Percentiles rank a stretch among this genome's conserved stretches.
Evolutionary conservation across 2,797 vertebrate species (phyloP).

Genomic region (Lepilemur septentrionalis): DNA sequence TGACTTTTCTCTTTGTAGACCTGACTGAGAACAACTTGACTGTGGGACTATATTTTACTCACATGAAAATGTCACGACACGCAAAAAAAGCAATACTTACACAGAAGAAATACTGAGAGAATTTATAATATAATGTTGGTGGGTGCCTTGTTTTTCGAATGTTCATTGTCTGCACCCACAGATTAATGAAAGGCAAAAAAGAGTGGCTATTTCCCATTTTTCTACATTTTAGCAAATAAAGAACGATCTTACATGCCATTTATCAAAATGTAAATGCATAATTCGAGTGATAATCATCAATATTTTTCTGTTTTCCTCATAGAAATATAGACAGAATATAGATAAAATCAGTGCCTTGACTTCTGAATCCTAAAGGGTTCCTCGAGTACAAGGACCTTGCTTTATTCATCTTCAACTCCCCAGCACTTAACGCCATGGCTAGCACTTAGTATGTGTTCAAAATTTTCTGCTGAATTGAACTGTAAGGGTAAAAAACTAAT

Average conservation of each 20-base stretch:
- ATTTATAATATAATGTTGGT: slow-evolving; percentile 74
- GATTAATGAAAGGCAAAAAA: slow-evolving; percentile 70
- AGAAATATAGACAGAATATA: slow-evolving; percentile 35
- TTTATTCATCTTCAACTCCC: background rate
- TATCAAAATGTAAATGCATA: slow-evolving; percentile 41
- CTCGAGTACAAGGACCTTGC: background rate
- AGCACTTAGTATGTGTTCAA: background rate
- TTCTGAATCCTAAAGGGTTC: background rate
- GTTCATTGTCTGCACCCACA: slow-evolving; percentile 60
- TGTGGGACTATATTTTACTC: slow-evolving; percentile 69
- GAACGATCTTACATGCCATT: slow-evolving; percentile 2
- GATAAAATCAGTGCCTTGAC: background rate
- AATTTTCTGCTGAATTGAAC: slow-evolving; percentile 31
- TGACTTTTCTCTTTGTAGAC: slow-evolving; percentile 61
- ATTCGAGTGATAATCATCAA: slow-evolving; percentile 32
- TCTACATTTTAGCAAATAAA: slow-evolving; percentile 62
- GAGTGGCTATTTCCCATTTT: slow-evolving; percentile 47
- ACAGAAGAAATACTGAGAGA: slow-evolving; percentile 69
- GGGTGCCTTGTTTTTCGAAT: slow-evolving; percentile 66
- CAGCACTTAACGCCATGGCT: background rate
- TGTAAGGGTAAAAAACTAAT: background rate
- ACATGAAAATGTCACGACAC: slow-evolving; percentile 77
- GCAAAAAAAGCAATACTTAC: slow-evolving; percentile 74
- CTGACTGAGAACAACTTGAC: slow-evolving; percentile 60
- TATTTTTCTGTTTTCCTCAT: slow-evolving; percentile 2